Conservation (phyloP, 2,888 invertebrate genomes). For the Conchocele bisecta region DNA sequence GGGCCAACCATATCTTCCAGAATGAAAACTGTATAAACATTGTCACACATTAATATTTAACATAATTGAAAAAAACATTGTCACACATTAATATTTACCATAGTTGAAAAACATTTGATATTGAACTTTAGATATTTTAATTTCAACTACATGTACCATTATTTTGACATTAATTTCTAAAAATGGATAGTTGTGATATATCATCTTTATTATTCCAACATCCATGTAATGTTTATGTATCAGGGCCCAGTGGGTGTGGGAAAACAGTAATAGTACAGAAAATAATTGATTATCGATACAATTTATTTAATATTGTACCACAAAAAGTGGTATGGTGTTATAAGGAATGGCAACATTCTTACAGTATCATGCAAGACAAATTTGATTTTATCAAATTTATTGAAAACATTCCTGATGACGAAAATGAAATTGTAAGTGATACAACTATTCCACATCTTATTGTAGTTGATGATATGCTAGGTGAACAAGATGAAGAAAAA, state of each 20-base stretch:
- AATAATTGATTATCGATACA: not conserved
- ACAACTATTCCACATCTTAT: slow-evolving; percentile 7
- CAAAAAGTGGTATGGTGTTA: slow-evolving; percentile 8
- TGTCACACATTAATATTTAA: too few species aligned
- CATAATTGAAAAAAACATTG: too few species aligned
- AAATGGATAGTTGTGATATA: too few species aligned
- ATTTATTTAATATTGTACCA: slow-evolving; percentile 3
- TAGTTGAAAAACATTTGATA: too few species aligned
- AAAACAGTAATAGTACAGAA: slow-evolving; percentile 14
- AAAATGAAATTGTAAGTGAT: slow-evolving; percentile 14
- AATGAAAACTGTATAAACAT: too few species aligned
- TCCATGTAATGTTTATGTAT: slow-evolving; percentile 8
- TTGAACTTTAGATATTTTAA: too few species aligned
- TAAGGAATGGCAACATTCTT: slow-evolving; percentile 11
- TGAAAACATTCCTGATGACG: slow-evolving; percentile 14
- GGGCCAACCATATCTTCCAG: too few species aligned
- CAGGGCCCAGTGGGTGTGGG: slow-evolving; percentile 13
- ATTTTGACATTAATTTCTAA: too few species aligned
- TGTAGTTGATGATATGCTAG: slow-evolving; percentile 8
- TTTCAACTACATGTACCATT: too few species aligned
- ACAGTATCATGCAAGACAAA: not conserved
- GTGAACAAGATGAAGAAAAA: slow-evolving; percentile 17
- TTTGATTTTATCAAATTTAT: not conserved
- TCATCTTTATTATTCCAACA: not conserved
- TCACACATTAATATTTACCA: too few species aligned